Evolutionary conservation across 1,140 invertebrate genomes (phyloP).

Genomic region (Dreissena polymorpha): DNA sequence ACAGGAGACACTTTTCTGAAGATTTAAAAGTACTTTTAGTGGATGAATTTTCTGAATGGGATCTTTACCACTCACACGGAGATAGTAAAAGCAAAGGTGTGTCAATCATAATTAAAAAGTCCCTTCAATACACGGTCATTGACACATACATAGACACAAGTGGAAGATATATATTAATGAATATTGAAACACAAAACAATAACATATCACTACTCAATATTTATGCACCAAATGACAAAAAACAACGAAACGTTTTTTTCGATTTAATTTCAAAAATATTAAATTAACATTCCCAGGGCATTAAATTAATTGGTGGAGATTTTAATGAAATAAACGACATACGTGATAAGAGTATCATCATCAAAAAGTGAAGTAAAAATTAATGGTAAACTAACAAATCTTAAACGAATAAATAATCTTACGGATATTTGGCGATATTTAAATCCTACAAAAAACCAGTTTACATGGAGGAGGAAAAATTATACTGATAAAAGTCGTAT

Average conservation of each 20-base stretch:
- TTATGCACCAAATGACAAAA: constrained; percentile 48
- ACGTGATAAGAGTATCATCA: constrained; percentile 25
- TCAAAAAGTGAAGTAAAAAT: constrained; percentile 36
- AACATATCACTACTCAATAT: constrained; percentile 10
- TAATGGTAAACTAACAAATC: constrained; percentile 3
- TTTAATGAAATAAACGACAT: constrained; percentile 41
- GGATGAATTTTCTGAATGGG: background rate
- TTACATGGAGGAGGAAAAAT: constrained; percentile 31
- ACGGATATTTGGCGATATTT: constrained; percentile 36
- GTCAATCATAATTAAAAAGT: constrained; percentile 44
- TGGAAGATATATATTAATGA: constrained; percentile 33
- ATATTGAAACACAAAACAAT: constrained; percentile 19
- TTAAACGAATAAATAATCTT: background rate
- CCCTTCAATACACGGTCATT: constrained; percentile 31
- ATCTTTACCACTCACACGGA: constrained; percentile 10
- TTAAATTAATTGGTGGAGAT: constrained; percentile 15
- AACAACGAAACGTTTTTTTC: background rate
- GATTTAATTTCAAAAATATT: constrained; percentile 10
- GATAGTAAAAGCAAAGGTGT: constrained; percentile 29
- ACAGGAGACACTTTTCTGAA: constrained; percentile 33
- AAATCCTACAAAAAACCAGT: constrained; percentile 1
- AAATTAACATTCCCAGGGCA: background rate
- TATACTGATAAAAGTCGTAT: constrained; percentile 25
- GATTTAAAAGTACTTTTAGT: background rate
- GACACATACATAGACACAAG: background rate